Conservation (phyloP, 2,797 vertebrate species). For the Notolabrus celidotus region DNA sequence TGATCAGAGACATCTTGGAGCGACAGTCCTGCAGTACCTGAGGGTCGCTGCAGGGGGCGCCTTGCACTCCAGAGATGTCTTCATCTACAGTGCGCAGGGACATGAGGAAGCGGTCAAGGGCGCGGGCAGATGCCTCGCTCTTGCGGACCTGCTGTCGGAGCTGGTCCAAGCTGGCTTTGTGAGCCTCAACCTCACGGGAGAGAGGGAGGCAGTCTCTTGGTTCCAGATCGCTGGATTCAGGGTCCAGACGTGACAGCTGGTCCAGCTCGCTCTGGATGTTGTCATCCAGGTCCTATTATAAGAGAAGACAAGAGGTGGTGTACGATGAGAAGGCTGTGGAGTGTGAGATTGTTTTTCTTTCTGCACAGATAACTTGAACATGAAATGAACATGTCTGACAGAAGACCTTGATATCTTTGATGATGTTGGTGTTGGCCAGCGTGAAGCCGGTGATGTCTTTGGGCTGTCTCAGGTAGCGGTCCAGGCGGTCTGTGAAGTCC, state of each 20-base stretch:
- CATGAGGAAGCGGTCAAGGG: slow-evolving; percentile 89
- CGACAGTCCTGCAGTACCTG: slow-evolving; percentile 68
- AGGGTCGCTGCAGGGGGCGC: slow-evolving; percentile 61
- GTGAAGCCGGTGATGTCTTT: slow-evolving; percentile 82
- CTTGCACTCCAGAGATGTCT: slow-evolving; percentile 71
- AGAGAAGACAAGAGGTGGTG: not conserved
- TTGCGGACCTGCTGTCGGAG: slow-evolving; percentile 85
- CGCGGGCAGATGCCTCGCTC: slow-evolving; percentile 84
- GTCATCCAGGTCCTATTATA: slow-evolving; percentile 80
- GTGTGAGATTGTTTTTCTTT: not conserved
- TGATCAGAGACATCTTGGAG: slow-evolving; percentile 70
- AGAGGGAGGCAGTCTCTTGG: slow-evolving; percentile 84
- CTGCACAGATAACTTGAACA: too few species aligned
- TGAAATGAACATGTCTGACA: not conserved
- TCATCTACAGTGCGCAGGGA: slow-evolving; percentile 85
- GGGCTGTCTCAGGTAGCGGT: slow-evolving; percentile 83
- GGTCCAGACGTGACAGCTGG: slow-evolving; percentile 80
- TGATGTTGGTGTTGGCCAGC: slow-evolving; percentile 80
- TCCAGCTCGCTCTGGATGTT: slow-evolving; percentile 87
- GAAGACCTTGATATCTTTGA: slow-evolving; percentile 85
- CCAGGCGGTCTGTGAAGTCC: slow-evolving; percentile 82
- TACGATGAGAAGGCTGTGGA: too few species aligned
- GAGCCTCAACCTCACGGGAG: slow-evolving; percentile 83
- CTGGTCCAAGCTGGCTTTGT: slow-evolving; percentile 87
- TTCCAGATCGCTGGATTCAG: slow-evolving; percentile 83